Base-by-base conservation (phyloP, 37 sponge, comb jelly and placozoan species). In the Amphimedon queenslandica region DNA sequence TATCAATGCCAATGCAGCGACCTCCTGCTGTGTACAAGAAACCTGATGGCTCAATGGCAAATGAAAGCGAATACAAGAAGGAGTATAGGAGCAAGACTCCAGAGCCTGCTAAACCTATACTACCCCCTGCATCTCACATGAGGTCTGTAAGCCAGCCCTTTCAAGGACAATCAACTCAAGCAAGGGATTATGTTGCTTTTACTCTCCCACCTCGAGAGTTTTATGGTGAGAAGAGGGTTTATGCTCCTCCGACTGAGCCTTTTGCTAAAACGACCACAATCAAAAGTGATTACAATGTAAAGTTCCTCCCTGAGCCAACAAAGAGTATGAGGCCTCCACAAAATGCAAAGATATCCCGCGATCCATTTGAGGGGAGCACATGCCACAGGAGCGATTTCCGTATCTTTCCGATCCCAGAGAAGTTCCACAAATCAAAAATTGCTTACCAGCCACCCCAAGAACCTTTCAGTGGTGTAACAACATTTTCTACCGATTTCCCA, bases 341-440 rank as follows among this genome's bases (percentile, higher is more conserved):
- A 28, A 71, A 32, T 60, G 43, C 77, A 0, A 70, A 56, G 23
- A 31, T 58, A 13, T 77, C 80, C 25, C 32, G 21, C 57, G 73
- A 89, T n/a, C 84, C 81, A 18, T 89, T 89, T 58, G 67, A 89
- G n/a, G 66, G 77, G 4, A 66, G 23, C 31, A 73, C 90, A n/a
- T 56, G 57, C 63, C 83, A 89, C 63, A 36, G 40, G 28, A 35
- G 33, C 0, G 58, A 38, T 33, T 89, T 76, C 57, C 70, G 69
- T 37, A 42, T 63, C 20, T 72, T 64, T 32, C 60, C 42, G 8
- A 70, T 84, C 13, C 81, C 90, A n/a, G 72, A 66, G 0, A 69
- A 58, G 28, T 70, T 55, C 30, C 57, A 67, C 13, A 55, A 60
- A 2, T 65, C 72, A 10, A 83, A 80, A 51, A 42, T 66, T 40